Base-by-base conservation (phyloP, 64 coral and sea anemone genomes). In the Montipora foliosa region DNA sequence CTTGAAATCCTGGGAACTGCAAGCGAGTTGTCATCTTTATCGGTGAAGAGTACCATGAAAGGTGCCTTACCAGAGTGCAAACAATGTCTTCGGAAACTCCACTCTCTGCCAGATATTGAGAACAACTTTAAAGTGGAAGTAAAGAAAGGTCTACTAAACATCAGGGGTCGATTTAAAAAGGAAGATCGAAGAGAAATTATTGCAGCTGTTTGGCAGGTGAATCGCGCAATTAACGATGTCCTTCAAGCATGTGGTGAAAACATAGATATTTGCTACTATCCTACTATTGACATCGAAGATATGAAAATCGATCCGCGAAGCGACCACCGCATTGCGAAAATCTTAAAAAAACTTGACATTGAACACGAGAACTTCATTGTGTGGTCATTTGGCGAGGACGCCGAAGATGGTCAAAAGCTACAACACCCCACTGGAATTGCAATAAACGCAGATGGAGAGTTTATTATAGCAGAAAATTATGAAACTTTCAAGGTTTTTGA, bases 201-300 rank as follows among this genome's bases (percentile, higher is more conserved):
- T 22, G 22, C 22, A 22, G 22, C 22, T 22, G 22, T 87, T 16
- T 87, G 84, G 12, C 45, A 13, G 3, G 21, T 93, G 49, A 93
- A 93, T 37, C 70, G 75, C 21, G 60, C 53, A 2, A 11, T 79
- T n/a, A 87, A 64, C 55, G 44, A 86, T 47, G 73, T 48, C 47
- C 11, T 52, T 5, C 19, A 44, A 19, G 3, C 76, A 53, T 45
- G 14, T 51, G 4, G 11, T 19, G 49, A 81, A 44, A 14, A 9
- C 0, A 14, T 22, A 22, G 22, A 22, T 22, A 22, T 22, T 22
- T 22, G 22, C 22, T 22, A 14, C 8, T 92, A 81, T 81, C 81
- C 91, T 47, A 14, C 21, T 0, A 85, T 92, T 44, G 77, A 80
- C 10, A 14, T 2, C 12, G 67, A 47, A 49, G 44, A 66, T n/a